phyloP scores from a whole-genome alignment of 2,888 invertebrate species.

The Sesamia inferens region DNA sequence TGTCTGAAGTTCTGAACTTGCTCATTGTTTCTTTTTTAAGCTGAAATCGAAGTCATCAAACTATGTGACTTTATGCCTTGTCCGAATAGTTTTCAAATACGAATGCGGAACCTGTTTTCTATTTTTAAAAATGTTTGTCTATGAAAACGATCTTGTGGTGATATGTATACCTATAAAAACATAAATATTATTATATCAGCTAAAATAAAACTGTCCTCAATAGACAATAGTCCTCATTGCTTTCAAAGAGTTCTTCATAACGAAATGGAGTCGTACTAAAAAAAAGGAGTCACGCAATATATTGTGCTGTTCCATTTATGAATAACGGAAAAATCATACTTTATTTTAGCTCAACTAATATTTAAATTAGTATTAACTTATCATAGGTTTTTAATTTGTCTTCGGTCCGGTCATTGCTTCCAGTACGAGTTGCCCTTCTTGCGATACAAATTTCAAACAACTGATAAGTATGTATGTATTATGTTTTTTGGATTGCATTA shows the following conservation, averaged over 20 bases:
- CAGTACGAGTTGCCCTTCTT: constrained; percentile 20
- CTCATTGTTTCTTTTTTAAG: constrained; percentile 18
- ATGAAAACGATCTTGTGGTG: not conserved
- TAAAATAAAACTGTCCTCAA: not conserved
- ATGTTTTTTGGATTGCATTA: constrained; percentile 14
- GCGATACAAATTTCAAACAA: constrained; percentile 29
- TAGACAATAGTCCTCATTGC: too few species aligned
- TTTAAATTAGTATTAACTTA: not conserved
- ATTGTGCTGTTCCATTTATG: not conserved
- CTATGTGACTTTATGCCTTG: not conserved
- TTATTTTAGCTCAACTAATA: constrained; percentile 1
- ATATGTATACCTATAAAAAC: too few species aligned
- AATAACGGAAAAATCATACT: not conserved
- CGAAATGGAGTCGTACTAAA: not conserved
- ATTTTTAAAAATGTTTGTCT: not conserved
- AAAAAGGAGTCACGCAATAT: not conserved
- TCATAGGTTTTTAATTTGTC: not conserved
- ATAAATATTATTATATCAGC: not conserved
- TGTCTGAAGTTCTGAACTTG: constrained; percentile 11
- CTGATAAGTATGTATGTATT: constrained; percentile 21
- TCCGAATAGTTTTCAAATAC: constrained; percentile 16
- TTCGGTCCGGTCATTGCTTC: constrained; percentile 47
- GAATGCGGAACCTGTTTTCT: constrained; percentile 9
- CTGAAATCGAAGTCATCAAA: constrained; percentile 13
- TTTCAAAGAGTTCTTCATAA: not conserved